These are phyloP conservation scores for Passerina amoena DNA, from an alignment of 2,113 vertebrate species.

Conservation along the genomic window DNA sequence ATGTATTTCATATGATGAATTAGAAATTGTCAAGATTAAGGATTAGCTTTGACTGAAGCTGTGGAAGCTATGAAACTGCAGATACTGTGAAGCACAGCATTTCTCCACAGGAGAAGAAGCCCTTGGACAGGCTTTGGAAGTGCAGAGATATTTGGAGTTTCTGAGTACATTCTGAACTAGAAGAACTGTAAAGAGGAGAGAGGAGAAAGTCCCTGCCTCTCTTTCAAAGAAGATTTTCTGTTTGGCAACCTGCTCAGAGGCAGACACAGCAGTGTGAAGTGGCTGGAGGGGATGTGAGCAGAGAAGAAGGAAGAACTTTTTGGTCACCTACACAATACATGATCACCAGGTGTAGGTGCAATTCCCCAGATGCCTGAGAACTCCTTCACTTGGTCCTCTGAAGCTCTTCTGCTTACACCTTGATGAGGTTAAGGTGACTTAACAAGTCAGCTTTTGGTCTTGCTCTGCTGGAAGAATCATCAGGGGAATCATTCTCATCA, in stretches of 20 bases:
- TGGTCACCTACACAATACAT: not conserved
- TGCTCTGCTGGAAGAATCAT: not conserved
- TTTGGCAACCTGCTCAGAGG: not conserved
- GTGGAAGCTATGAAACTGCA: not conserved
- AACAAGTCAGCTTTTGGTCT: not conserved
- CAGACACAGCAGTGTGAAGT: not conserved
- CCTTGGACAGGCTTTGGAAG: not conserved
- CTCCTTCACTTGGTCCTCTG: not conserved
- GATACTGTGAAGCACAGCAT: not conserved
- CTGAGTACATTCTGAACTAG: not conserved
- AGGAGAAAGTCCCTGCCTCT: not conserved
- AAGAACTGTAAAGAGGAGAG: not conserved
- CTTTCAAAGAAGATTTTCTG: not conserved
- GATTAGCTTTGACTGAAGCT: not conserved
- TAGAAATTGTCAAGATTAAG: not conserved
- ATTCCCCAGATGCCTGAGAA: not conserved
- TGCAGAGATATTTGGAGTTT: not conserved
- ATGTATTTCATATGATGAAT: conserved; percentile 6
- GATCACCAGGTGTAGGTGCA: not conserved
- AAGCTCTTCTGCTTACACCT: not conserved
- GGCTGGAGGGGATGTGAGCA: not conserved
- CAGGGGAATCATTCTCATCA: not conserved
- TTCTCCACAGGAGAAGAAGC: not conserved
- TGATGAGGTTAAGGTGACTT: not conserved
- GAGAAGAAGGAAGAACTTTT: not conserved